Conservation (phyloP, 2,888 invertebrate genomes). For the Pomacea canaliculata region DNA sequence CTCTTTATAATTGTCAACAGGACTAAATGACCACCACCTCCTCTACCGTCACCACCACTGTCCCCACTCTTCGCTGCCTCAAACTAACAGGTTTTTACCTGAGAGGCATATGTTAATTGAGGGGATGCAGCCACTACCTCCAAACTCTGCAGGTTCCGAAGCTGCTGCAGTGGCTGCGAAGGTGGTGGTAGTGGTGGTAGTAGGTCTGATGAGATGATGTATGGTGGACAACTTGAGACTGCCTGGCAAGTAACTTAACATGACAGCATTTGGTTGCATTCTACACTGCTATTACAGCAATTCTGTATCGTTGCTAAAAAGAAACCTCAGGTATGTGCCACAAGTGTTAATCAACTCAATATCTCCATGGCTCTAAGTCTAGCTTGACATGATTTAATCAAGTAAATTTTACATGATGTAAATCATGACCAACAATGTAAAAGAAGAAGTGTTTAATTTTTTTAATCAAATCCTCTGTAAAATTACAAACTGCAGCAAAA, state of each 20-base stretch:
- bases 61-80: neutral
- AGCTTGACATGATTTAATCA: no score
- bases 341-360: no score
- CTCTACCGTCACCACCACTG: neutral
- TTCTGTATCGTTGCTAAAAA: no score
- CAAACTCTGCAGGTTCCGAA: slow-evolving; percentile 13
- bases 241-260: neutral
- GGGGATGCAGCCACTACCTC: neutral
- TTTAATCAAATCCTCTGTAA: neutral
- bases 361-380: no score
- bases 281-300: no score
- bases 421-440: no score
- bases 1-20: no score
- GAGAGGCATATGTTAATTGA: neutral
- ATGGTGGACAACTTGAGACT: neutral
- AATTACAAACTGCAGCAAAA: neutral
- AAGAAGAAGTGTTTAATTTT: neutral
- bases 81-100: neutral
- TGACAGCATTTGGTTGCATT: neutral
- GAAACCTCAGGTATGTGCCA: no score
- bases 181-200: neutral
- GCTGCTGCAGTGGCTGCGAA: slow-evolving; percentile 18
- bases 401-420: no score
- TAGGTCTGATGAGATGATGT: neutral
- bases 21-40: no score